phyloP scores from a whole-genome alignment of 2,888 invertebrate species.

The Drosophila acutilabella region DNA sequence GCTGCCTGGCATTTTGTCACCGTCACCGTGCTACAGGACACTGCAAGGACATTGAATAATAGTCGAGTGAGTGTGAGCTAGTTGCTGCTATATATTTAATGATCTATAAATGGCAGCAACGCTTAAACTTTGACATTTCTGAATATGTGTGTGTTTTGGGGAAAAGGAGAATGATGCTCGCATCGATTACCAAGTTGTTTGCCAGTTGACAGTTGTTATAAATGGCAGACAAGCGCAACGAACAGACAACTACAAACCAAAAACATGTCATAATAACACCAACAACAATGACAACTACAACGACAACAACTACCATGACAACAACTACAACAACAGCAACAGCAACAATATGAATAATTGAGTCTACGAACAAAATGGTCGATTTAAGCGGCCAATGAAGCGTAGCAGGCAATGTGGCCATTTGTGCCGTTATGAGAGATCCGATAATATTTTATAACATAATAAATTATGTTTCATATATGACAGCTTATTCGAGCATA shows the following conservation, averaged over 20 bases:
- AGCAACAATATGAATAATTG: slow-evolving; percentile 75
- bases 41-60: slow-evolving; percentile 86
- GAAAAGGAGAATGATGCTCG: slow-evolving; percentile 33
- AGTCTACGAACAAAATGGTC: slow-evolving; percentile 79
- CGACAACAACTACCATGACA: slow-evolving; percentile 20
- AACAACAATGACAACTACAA: slow-evolving; percentile 34
- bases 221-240: slow-evolving; percentile 60
- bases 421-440: slow-evolving; percentile 41
- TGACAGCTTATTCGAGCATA: slow-evolving; percentile 80
- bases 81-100: slow-evolving; percentile 58
- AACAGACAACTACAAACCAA: slow-evolving; percentile 72
- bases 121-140: slow-evolving; percentile 72
- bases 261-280: slow-evolving; percentile 76
- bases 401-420: slow-evolving; percentile 42
- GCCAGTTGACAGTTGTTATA: slow-evolving; percentile 77
- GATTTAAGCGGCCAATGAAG: slow-evolving; percentile 80
- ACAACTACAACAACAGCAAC: slow-evolving; percentile 27
- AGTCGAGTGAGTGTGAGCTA: not conserved
- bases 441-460: slow-evolving; percentile 81
- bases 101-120: slow-evolving; percentile 76
- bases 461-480: slow-evolving; percentile 79
- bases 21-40: slow-evolving; percentile 96
- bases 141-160: slow-evolving; percentile 38
- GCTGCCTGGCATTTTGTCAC: slow-evolving; percentile 97
- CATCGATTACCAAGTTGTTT: slow-evolving; percentile 66